Percentiles rank a stretch among this genome's conserved stretches.
These are phyloP conservation scores for Drosophila macrospina DNA, from an alignment of 2,888 invertebrate genomes.

Conservation along the genomic window DNA sequence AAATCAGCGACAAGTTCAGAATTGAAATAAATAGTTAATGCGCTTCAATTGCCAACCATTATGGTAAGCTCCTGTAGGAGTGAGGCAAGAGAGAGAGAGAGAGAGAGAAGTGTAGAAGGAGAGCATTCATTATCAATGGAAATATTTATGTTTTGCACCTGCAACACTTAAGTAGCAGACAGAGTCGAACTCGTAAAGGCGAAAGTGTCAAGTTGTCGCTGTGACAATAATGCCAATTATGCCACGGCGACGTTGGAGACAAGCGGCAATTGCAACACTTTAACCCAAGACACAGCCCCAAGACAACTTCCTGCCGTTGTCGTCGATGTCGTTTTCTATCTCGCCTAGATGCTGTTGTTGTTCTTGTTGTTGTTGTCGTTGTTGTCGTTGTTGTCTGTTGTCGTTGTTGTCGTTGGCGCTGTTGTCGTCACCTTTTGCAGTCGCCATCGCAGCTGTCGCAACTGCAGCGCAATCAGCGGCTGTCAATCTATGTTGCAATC, in stretches of 20 bases:
- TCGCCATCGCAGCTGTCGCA: slow-evolving; percentile 44
- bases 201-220: slow-evolving; percentile 59
- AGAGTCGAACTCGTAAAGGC: slow-evolving; percentile 4
- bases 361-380: slow-evolving; percentile 3
- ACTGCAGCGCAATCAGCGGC: slow-evolving; percentile 69
- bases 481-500: slow-evolving; percentile 78
- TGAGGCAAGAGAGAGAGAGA: not conserved
- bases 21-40: slow-evolving; percentile 30
- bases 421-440: slow-evolving; percentile 32
- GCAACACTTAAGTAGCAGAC: slow-evolving; percentile 18
- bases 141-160: slow-evolving; percentile 55
- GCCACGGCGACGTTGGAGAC: slow-evolving; percentile 29
- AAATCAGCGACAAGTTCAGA: not conserved
- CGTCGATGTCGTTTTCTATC: slow-evolving; percentile 3
- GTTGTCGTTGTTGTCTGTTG: slow-evolving; percentile 2
- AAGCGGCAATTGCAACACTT: slow-evolving; percentile 34
- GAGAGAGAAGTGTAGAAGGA: slow-evolving; percentile 22
- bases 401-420: slow-evolving; percentile 5
- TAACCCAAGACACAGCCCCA: slow-evolving; percentile 40
- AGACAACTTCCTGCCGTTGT: slow-evolving; percentile 56
- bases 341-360: not conserved
- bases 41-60: slow-evolving; percentile 28
- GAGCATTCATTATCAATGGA: slow-evolving; percentile 64
- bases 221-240: slow-evolving; percentile 73
- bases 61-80: not conserved